Percentiles rank a stretch among this genome's conserved stretches.
These are phyloP conservation scores for Trachymyrmex cornetzi DNA, from an alignment of 1,140 invertebrate species.

Conservation along the genomic window DNA sequence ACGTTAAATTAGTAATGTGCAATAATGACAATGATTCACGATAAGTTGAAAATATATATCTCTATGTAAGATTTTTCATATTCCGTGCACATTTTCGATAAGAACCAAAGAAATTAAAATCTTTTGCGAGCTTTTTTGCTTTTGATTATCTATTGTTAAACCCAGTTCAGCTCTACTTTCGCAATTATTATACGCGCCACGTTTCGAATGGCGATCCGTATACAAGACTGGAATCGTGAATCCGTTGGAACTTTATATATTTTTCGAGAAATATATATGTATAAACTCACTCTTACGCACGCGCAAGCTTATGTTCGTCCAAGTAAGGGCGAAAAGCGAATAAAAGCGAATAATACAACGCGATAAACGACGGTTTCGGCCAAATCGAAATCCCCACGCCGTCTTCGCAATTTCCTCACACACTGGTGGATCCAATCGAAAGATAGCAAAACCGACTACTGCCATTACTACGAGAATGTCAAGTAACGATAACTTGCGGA, in stretches of 20 bases:
- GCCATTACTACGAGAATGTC: conserved; percentile 6
- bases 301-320: conserved; percentile 39
- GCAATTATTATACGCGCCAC: conserved; percentile 63
- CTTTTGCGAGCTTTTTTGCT: neutral
- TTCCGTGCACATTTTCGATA: conserved; percentile 14
- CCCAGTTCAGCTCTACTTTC: neutral
- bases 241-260: conserved; percentile 57
- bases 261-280: conserved; percentile 18
- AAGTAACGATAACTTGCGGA: conserved; percentile 41
- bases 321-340: conserved; percentile 21
- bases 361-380: conserved; percentile 60
- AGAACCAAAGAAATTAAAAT: conserved; percentile 36
- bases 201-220: conserved; percentile 56
- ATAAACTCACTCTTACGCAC: conserved; percentile 52
- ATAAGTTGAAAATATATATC: neutral
- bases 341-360: conserved; percentile 56
- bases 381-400: conserved; percentile 47
- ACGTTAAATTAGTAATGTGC: neutral
- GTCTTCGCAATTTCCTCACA: conserved; percentile 40
- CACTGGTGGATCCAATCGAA: neutral
- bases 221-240: conserved; percentile 22
- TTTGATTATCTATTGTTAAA: conserved; percentile 53
- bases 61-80: conserved; percentile 1
- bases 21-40: neutral
- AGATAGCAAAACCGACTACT: conserved; percentile 65